Evolutionary conservation across 92 coral and sea anemone genomes (phyloP), one percentile per base, ranked within the genome.

Genomic region (Umimayanthus kanabou): DNA sequence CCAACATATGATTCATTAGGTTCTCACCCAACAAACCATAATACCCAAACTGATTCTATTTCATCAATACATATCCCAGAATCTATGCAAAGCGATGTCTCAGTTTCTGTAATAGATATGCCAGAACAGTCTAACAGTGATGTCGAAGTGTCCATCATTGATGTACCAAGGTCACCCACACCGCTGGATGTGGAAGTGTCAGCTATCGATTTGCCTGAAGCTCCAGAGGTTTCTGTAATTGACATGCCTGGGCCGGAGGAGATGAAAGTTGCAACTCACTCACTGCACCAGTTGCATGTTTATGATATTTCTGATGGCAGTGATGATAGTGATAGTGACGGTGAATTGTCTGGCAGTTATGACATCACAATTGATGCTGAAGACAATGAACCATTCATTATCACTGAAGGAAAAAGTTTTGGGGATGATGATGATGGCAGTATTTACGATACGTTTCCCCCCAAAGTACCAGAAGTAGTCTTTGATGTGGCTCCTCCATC

Each of bases 101-200:
- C 96, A 70, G 91, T 95, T 50, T 95, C 98, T 64, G 96, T 95
- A n/a, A 95, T 95, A 76, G 98, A 95, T 47, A 80, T 93, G n/a
- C 98, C 98, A 8, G 94, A 89, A 78, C 64, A 85, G 30, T 64
- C 89, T 28, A 85, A 89, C 1, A 85, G 77, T 82, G 94, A 94
- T 28, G 88, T 94, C 18, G 87, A 90, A 58, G 91, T 94, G 7
- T 94, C 98, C 22, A 92, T 94, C 66, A 94, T 94, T 69, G 98
- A 94, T 79, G 90, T 94, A 33, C 98, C 94, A 43, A 90, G 82
- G 66, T 87, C 86, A 55, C 91, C 42, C 22, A 80, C 50, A 72
- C 26, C 79, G 16, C 69, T 33, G 42, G 89, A 91, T 16, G 43
- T 90, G 37, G 88, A 83, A 45, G 64, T 83, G 39, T 83, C 87